phyloP scores from a whole-genome alignment of 2,888 invertebrate genomes.

The Lymantria dispar region DNA sequence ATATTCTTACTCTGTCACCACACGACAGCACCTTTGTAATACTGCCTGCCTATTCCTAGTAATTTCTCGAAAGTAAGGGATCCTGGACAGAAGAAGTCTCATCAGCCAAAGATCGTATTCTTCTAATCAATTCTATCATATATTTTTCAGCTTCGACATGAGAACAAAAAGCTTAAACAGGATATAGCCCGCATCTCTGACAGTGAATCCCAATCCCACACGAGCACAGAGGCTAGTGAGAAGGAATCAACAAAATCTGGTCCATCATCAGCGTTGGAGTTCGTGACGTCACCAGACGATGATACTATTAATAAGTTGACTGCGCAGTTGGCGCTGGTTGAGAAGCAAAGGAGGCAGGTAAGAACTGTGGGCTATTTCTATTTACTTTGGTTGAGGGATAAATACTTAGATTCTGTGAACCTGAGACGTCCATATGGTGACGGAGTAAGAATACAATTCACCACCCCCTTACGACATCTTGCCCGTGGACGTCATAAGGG shows the following conservation, averaged over 20 bases:
- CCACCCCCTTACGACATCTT: too few species aligned
- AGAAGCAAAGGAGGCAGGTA: conserved; percentile 72
- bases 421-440: too few species aligned
- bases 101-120: too few species aligned
- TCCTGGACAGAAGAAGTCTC: too few species aligned
- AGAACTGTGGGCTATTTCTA: neutral
- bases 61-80: too few species aligned
- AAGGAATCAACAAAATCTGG: conserved; percentile 38
- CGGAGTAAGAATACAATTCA: too few species aligned
- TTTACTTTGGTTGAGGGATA: neutral
- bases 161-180: conserved; percentile 63
- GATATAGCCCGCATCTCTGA: conserved; percentile 49
- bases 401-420: too few species aligned
- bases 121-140: too few species aligned
- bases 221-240: conserved; percentile 41
- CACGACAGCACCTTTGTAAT: too few species aligned
- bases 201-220: conserved; percentile 18
- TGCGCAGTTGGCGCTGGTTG: conserved; percentile 66
- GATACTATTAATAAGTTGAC: conserved; percentile 72
- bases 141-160: conserved; percentile 56
- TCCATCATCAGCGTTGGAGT: conserved; percentile 65
- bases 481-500: too few species aligned
- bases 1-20: too few species aligned
- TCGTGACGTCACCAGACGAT: conserved; percentile 72
- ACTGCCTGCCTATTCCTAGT: too few species aligned